Percentiles rank a stretch among this genome's conserved stretches.
Evolutionary conservation across 2,113 vertebrate genomes (phyloP).

Genomic region (Phyllostomus discolor): DNA sequence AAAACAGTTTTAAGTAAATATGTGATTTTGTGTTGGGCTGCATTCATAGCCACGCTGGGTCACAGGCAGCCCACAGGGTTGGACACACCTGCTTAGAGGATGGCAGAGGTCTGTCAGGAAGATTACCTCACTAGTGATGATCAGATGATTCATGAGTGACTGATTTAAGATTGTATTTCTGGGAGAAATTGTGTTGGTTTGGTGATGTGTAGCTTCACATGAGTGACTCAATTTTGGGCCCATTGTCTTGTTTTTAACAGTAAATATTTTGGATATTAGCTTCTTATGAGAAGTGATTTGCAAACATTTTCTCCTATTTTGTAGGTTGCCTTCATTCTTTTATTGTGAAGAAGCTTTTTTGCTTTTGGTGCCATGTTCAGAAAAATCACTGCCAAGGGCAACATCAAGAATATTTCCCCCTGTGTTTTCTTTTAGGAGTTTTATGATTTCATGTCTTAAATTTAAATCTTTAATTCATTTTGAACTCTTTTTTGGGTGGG

Average conservation of each 20-base stretch:
- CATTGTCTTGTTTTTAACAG: background rate
- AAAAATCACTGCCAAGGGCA: background rate
- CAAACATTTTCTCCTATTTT: background rate
- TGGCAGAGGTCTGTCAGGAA: background rate
- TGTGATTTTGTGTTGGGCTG: too few species aligned
- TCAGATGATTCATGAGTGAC: background rate
- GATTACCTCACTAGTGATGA: background rate
- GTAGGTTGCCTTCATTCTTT: background rate
- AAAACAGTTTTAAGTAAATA: too few species aligned
- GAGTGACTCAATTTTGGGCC: background rate
- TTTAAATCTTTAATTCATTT: background rate
- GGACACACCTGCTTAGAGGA: background rate
- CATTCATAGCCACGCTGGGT: too few species aligned
- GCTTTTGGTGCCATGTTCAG: background rate
- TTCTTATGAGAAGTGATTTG: background rate
- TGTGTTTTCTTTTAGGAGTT: background rate
- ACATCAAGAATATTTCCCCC: background rate
- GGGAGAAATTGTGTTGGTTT: background rate
- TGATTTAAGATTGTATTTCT: background rate
- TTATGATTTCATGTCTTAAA: background rate
- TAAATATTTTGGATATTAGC: background rate
- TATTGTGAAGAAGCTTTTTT: background rate
- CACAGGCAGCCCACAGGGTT: too few species aligned
- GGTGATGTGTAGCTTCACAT: background rate
- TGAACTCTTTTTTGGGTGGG: background rate